A percentile compares a stretch with the other conserved stretches of the same genome.
Evolutionary conservation across 2,888 invertebrate species (phyloP).

Genomic region (Xestia ashworthii): DNA sequence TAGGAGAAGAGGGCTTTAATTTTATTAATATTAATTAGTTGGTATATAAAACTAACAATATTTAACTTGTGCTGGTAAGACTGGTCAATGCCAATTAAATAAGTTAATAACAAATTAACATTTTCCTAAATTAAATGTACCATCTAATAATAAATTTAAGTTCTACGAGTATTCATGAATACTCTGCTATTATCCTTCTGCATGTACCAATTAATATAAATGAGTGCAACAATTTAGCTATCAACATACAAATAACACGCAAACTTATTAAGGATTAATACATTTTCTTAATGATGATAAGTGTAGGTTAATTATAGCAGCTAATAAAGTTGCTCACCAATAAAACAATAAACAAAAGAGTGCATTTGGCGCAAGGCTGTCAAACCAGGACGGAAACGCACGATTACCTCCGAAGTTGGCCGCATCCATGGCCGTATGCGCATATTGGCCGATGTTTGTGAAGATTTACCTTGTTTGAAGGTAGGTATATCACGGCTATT

Average conservation of each 20-base stretch:
- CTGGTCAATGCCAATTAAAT: no score
- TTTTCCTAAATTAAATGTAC: not conserved
- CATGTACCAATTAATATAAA: not conserved
- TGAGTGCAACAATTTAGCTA: not conserved
- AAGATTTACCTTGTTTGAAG: constrained; percentile 16
- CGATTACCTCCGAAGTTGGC: constrained; percentile 51
- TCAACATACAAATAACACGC: not conserved
- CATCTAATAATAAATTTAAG: not conserved
- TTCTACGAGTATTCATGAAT: not conserved
- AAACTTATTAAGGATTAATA: not conserved
- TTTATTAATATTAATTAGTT: no score
- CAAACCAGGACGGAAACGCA: constrained; percentile 58
- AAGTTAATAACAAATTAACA: no score
- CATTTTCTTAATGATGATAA: not conserved
- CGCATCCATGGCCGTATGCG: constrained; percentile 9
- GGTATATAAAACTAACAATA: no score
- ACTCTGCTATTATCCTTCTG: not conserved
- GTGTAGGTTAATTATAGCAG: not conserved
- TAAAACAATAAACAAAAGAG: constrained; percentile 50
- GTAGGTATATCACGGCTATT: not conserved
- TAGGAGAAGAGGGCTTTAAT: no score
- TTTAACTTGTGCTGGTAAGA: no score
- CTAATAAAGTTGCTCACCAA: not conserved
- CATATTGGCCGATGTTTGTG: constrained; percentile 5
- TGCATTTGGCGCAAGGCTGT: constrained; percentile 63